Conservation (phyloP, 2,797 vertebrate species). For the Onychomys torridus region DNA sequence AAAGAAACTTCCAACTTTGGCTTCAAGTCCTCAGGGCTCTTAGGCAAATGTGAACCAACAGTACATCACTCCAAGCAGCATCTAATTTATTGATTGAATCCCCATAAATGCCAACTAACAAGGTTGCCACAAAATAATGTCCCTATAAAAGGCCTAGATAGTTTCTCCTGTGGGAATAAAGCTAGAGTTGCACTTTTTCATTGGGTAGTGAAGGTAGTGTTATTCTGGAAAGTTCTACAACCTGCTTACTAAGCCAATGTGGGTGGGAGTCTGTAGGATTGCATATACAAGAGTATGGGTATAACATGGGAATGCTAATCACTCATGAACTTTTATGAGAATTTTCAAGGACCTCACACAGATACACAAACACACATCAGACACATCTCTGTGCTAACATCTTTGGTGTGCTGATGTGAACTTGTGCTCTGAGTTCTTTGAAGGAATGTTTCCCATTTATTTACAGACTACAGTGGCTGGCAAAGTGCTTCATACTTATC, state of each 20-base stretch:
- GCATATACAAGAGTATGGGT: fast-evolving
- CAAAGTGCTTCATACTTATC: not conserved
- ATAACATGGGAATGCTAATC: not conserved
- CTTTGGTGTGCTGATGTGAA: not conserved
- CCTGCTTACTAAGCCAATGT: not conserved
- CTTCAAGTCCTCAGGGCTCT: conserved; percentile 23
- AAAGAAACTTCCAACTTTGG: conserved; percentile 9
- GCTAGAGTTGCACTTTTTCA: not conserved
- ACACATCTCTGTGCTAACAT: not conserved
- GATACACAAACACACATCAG: fast-evolving
- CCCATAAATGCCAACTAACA: conserved; percentile 73
- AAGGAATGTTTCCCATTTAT: not conserved
- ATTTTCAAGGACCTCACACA: not conserved
- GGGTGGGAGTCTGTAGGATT: not conserved
- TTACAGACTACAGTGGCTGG: not conserved
- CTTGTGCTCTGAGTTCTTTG: not conserved
- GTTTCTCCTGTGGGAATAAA: conserved; percentile 19
- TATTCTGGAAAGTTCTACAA: not conserved
- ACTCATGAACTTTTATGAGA: not conserved
- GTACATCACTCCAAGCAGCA: conserved; percentile 60
- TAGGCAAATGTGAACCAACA: conserved; percentile 74
- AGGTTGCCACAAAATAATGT: conserved; percentile 56
- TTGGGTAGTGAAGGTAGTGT: not conserved
- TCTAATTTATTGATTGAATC: conserved; percentile 82
- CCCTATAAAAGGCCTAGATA: not conserved